Base-by-base conservation (phyloP, 2,113 vertebrate species). In the Scytalopus superciliaris region DNA sequence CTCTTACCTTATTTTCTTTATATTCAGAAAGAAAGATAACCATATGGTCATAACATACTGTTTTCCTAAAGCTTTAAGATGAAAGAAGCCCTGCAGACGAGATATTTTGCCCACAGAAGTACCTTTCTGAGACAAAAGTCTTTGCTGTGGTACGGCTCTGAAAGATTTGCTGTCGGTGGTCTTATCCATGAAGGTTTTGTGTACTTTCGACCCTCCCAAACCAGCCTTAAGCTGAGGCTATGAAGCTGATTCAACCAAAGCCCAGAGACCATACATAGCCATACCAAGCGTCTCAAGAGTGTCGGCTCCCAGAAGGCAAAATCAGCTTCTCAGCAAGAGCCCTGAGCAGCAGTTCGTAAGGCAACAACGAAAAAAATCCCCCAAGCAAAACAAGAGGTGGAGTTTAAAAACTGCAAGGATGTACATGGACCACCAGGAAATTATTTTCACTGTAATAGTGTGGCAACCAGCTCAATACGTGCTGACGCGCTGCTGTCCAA, bases 391-490 rank as follows among this genome's bases (percentile, higher is more conserved):
- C 17, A 57, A 82, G 10, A 60, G 3, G 28, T 5, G 13, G 19
- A 83, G 37, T 9, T 42, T 50, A 31, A 74, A 56, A 56, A 23
- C 23, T 42, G 19, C 28, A 52, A 44, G 30, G 13, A 83, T 14
- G 7, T 24, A 49, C 5, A 49, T 12, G 8, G 11, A 52, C 13
- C 30, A 52, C 39, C 33, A 56, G 24, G 6, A 17, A 59, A 80
- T 15, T 19, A 39, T 18, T 63, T 72, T 15, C 27, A 19, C 0
- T 16, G 2, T 22, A 44, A 56, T 0, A 42, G 6, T 3, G 21
- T 5, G 44, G 42, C 37, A 73, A 25, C 17, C 47, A 31, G 14
- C 15, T 30, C 35, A 9, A 4, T 7, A 49, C 1, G 1, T 0
- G 13, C 1, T 31, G 53, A 52, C 0, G 1, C 1, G 2, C 44